These are phyloP conservation scores for Neoarius graeffei DNA, from an alignment of 2,113 vertebrate genomes.

Conservation along the genomic window DNA sequence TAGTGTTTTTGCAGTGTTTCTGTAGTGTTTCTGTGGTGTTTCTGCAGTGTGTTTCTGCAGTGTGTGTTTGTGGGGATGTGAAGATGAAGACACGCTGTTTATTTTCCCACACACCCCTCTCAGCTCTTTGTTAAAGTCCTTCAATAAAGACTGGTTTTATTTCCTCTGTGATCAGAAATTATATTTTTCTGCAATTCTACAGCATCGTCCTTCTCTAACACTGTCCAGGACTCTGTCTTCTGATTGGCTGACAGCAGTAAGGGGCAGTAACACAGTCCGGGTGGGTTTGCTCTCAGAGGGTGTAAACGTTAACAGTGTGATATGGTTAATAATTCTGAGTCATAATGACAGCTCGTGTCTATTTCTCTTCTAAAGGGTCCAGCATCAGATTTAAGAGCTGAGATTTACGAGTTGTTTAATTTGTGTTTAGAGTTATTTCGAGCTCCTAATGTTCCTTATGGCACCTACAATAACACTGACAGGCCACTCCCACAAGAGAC, in stretches of 20 bases:
- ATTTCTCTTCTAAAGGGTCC: too few relatives aligned
- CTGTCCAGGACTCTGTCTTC: neutral
- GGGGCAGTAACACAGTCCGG: neutral
- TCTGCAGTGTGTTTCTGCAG: slow-evolving; percentile 20
- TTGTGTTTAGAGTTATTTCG: neutral
- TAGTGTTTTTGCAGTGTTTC: too few relatives aligned
- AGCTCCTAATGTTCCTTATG: neutral
- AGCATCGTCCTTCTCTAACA: neutral
- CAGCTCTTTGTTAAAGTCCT: neutral
- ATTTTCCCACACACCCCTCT: slow-evolving; percentile 21
- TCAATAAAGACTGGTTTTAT: neutral
- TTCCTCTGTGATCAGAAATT: neutral
- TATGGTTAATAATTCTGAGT: neutral
- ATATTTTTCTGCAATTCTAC: neutral
- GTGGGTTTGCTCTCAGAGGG: neutral
- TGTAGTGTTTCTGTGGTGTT: too few relatives aligned
- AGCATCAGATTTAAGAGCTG: too few relatives aligned
- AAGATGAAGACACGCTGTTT: slow-evolving; percentile 34
- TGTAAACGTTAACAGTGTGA: neutral
- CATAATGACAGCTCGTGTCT: neutral
- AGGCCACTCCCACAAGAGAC: neutral
- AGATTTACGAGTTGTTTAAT: neutral
- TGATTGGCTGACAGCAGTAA: neutral
- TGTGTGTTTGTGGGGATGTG: slow-evolving; percentile 33
- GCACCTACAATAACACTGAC: neutral